Conservation (phyloP, 2,797 vertebrate genomes). For the Cephalopachus bancanus region DNA sequence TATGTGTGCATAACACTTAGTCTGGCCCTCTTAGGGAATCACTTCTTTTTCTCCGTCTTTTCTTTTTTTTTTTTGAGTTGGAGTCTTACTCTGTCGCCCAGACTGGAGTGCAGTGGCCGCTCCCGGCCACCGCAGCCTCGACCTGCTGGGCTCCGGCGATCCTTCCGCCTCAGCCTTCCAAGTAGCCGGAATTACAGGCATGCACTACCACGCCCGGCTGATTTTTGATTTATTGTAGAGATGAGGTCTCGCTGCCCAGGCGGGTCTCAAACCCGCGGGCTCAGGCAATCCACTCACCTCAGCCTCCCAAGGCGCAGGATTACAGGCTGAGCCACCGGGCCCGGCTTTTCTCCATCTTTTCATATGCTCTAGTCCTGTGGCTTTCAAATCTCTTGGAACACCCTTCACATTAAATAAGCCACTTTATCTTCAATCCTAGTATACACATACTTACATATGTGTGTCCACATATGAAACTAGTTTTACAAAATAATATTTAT, state of each 20-base stretch:
- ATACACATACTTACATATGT: not conserved
- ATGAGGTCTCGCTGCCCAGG: not conserved
- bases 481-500: slow-evolving; percentile 6
- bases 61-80: not conserved
- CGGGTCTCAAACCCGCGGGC: not conserved
- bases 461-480: not conserved
- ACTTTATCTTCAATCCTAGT: not conserved
- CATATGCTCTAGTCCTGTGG: not conserved
- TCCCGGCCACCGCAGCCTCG: not conserved
- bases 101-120: not conserved
- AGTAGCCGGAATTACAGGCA: not conserved
- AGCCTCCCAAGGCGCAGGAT: too few species aligned
- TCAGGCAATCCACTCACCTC: too few species aligned
- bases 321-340: too few species aligned
- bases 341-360: not conserved
- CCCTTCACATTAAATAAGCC: not conserved
- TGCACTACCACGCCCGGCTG: not conserved
- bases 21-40: not conserved
- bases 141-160: not conserved
- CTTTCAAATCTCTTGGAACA: not conserved
- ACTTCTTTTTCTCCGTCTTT: too few species aligned
- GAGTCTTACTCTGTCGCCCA: not conserved
- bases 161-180: not conserved
- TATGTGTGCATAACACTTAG: not conserved
- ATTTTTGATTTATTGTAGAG: not conserved